These are phyloP conservation scores for Atrina japonica DNA, from an alignment of 2,888 invertebrate genomes.

Conservation along the genomic window DNA sequence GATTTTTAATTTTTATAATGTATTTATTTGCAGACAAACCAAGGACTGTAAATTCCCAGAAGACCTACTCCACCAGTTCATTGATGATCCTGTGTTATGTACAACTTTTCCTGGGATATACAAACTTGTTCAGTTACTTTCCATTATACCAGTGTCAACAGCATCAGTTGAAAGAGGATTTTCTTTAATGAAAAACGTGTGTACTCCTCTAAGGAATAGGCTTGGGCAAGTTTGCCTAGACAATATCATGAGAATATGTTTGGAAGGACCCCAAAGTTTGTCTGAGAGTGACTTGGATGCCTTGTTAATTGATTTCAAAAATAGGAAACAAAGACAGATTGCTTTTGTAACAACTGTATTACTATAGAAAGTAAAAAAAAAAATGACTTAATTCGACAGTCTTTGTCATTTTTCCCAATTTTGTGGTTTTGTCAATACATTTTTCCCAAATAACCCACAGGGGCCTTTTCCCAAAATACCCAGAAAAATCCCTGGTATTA, in stretches of 20 bases:
- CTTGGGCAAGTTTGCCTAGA: conserved; percentile 12
- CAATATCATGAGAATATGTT: conserved; percentile 13
- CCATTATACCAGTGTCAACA: conserved; percentile 14
- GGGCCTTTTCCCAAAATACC: too few species aligned
- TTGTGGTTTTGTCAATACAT: too few species aligned
- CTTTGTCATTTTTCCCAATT: too few species aligned
- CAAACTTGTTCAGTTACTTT: not conserved
- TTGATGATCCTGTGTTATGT: not conserved
- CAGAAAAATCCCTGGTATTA: too few species aligned
- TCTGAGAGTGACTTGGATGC: not conserved
- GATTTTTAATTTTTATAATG: too few species aligned
- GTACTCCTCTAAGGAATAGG: conserved; percentile 20
- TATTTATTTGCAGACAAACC: too few species aligned
- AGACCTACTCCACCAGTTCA: not conserved
- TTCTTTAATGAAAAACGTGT: conserved; percentile 23
- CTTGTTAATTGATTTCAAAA: not conserved
- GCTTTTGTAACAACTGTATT: too few species aligned
- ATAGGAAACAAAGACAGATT: not conserved
- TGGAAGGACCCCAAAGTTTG: conserved; percentile 1
- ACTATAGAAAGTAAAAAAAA: too few species aligned
- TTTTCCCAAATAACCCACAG: too few species aligned
- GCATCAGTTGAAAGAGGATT: conserved; percentile 34
- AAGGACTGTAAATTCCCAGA: conserved; percentile 6
- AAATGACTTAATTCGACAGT: too few species aligned
- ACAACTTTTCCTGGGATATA: conserved; percentile 12